These are phyloP conservation scores for Halichoerus grypus DNA, from an alignment of 2,113 vertebrate species.

Conservation along the genomic window DNA sequence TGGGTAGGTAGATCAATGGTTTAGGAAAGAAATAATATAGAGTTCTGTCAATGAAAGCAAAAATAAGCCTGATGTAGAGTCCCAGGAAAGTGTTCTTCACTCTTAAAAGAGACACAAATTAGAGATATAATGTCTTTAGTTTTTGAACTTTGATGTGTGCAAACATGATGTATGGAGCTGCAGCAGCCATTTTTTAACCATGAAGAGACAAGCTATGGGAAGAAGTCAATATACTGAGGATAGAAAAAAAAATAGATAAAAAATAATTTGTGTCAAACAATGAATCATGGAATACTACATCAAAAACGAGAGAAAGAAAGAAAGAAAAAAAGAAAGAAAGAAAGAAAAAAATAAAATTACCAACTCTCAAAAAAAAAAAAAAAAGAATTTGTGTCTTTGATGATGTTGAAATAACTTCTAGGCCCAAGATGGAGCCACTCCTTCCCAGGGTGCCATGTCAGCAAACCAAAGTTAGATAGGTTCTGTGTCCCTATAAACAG, in stretches of 20 bases:
- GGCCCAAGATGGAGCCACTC: background rate
- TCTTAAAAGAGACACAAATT: background rate
- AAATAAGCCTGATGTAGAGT: background rate
- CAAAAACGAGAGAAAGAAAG: too few species aligned
- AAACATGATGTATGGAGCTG: background rate
- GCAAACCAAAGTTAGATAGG: background rate
- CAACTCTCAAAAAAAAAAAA: background rate
- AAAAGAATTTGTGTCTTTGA: background rate
- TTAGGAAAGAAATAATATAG: background rate
- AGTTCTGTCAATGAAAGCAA: background rate
- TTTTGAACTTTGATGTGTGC: background rate
- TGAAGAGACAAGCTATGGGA: background rate
- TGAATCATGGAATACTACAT: too few species aligned
- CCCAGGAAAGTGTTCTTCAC: background rate
- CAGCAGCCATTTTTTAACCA: background rate
- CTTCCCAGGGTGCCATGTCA: too few species aligned
- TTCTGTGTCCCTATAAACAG: background rate
- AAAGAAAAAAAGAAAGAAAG: too few species aligned
- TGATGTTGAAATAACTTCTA: background rate
- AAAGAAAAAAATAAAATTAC: too few species aligned
- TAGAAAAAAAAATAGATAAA: background rate
- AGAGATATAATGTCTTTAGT: background rate
- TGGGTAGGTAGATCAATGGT: background rate
- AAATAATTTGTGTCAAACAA: background rate
- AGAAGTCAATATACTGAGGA: background rate